Evolutionary conservation across 2,888 invertebrate genomes (phyloP), one percentile per base, ranked within the genome.

Genomic region (Cremastinae sp.): DNA sequence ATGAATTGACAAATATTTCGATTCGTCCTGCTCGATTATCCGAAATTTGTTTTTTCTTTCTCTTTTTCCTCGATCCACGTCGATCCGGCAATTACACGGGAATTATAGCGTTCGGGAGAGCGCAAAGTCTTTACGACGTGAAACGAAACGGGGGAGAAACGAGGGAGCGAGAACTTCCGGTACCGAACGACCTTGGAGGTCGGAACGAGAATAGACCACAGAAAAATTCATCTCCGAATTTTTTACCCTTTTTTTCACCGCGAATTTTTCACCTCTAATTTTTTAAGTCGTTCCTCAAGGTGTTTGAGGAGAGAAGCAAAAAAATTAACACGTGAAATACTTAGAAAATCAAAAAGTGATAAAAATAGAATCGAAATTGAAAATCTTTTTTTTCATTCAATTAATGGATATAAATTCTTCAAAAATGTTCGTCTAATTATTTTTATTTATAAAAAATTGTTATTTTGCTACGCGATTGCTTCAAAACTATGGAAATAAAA

Each of bases 1-100:
- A 2, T 12, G 12, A 45, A 45, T 45, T 12, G 12, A 5, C 14
- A 16, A 37, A 18, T 39, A 12, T 45, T 3, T 37, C 37, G 43
- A 53, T 72, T 72, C 59, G 65, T 65, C 18, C 43, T 55, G 43
- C n/a, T 28, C 59, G 18, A 66, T 59, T 65, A 66, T 55, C 64
- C 53, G 2, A 5, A 28, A 28, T 3, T 28, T 5, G 2, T 28
- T 28, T 28, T 28, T 28, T 28, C 5, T 5, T 45, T 65, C n/a
- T 16, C 18, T 49, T 22, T 20, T 72, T 65, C 58, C 65, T 4
- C 20, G 58, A 43, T 28, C 28, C 28, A 14, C 53, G 59, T 12
- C 35, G 43, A 16, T 3, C 28, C 28, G 53, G 43, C 18, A 37
- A 39, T 73, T 59, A 59, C 20, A 41, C 58, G 59, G 14, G 35